Percentiles rank a stretch among this genome's conserved stretches.
phyloP scores from a whole-genome alignment of 1,140 invertebrate genomes.

The Ctenoplectra terminalis region DNA sequence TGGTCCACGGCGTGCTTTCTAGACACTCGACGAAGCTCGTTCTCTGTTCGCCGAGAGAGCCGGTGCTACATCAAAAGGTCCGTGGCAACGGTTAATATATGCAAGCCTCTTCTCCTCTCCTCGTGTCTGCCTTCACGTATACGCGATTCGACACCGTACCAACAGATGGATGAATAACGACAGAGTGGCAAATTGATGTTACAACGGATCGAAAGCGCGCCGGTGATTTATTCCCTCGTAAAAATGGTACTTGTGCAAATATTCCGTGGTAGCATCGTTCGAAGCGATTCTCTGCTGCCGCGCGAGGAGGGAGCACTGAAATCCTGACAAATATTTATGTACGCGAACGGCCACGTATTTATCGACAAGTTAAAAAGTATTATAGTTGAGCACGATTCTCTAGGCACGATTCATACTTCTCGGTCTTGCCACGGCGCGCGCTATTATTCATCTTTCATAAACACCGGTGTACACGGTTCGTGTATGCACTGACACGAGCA shows the following conservation, averaged over 20 bases:
- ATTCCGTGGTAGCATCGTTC: background rate
- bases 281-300: no score
- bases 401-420: background rate
- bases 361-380: slow-evolving; percentile 1
- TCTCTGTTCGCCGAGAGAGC: slow-evolving; percentile 29
- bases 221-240: slow-evolving; percentile 44
- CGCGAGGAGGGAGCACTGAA: background rate
- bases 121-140: background rate
- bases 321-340: slow-evolving; percentile 29
- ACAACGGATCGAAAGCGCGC: slow-evolving; percentile 33
- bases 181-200: slow-evolving; percentile 51
- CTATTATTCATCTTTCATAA: slow-evolving; percentile 19
- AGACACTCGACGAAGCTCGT: slow-evolving; percentile 43
- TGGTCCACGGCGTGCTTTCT: slow-evolving; percentile 59
- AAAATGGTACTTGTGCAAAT: slow-evolving; percentile 41
- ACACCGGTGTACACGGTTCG: background rate
- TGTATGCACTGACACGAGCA: no score
- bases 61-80: slow-evolving; percentile 63
- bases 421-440: no score
- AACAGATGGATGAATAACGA: slow-evolving; percentile 50
- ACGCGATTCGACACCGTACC: slow-evolving; percentile 39
- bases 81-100: slow-evolving; percentile 48
- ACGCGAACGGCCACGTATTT: slow-evolving; percentile 18
- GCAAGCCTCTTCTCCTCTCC: slow-evolving; percentile 4
- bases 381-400: slow-evolving; percentile 13